Percentiles rank a stretch among this genome's conserved stretches.
These are phyloP conservation scores for Hyperoodon ampullatus DNA, from an alignment of 2,113 vertebrate genomes.

Conservation along the genomic window DNA sequence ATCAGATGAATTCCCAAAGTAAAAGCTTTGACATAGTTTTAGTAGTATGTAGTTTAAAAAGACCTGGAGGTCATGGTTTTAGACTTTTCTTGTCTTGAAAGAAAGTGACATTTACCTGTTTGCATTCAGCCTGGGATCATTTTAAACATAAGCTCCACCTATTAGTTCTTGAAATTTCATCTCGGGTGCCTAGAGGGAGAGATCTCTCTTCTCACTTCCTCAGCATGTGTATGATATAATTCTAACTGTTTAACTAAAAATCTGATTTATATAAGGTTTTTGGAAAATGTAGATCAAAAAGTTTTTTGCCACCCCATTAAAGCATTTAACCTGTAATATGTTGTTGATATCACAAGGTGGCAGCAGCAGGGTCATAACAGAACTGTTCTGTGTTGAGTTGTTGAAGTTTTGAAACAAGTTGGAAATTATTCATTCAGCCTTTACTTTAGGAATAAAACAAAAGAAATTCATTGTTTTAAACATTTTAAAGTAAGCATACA, in stretches of 20 bases:
- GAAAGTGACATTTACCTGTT: conserved; percentile 21
- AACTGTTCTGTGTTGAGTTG: neutral
- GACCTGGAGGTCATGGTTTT: neutral
- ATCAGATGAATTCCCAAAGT: neutral
- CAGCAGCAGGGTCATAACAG: neutral
- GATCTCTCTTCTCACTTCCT: neutral
- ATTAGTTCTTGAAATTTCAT: conserved; percentile 39
- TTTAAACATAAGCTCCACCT: neutral
- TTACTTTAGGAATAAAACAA: conserved; percentile 14
- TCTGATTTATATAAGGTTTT: neutral
- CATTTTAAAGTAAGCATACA: neutral
- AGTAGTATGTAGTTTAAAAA: neutral
- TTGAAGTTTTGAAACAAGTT: conserved; percentile 3
- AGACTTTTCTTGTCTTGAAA: neutral
- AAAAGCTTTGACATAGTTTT: conserved; percentile 32
- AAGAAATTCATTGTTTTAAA: neutral
- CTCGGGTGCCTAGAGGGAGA: neutral
- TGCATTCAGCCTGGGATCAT: neutral
- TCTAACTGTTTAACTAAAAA: neutral
- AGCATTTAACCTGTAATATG: conserved; percentile 23
- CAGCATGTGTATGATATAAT: neutral
- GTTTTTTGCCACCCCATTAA: neutral
- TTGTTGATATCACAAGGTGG: neutral
- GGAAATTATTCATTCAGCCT: neutral
- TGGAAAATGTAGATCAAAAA: neutral